Conservation (phyloP, 37 sponge, comb jelly and placozoan species). For the Dysidea cf. avara region DNA sequence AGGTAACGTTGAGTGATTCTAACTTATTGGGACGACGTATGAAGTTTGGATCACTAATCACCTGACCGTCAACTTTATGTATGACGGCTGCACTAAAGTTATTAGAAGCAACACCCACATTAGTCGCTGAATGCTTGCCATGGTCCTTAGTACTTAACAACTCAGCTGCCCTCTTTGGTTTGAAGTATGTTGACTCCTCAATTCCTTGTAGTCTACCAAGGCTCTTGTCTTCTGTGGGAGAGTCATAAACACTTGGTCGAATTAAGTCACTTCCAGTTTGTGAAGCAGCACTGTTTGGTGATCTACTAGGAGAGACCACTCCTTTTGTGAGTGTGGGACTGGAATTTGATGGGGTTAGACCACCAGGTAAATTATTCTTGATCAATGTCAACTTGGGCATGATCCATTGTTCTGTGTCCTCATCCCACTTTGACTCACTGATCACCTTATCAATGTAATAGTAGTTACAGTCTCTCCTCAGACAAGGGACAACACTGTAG, state of each 20-base stretch:
- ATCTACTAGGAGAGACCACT: too few relatives aligned
- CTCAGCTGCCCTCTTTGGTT: constrained; percentile 71
- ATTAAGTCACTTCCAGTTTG: not conserved
- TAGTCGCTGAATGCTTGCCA: too few relatives aligned
- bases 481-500: constrained; percentile 58
- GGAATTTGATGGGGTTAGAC: too few relatives aligned
- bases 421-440: constrained; percentile 66
- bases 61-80: constrained; percentile 24
- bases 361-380: constrained; percentile 25
- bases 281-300: too few relatives aligned
- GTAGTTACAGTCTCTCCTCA: constrained; percentile 97
- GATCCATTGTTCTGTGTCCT: constrained; percentile 65
- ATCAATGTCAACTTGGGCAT: constrained; percentile 55
- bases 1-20: constrained; percentile 18
- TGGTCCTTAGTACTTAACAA: constrained; percentile 57
- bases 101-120: too few relatives aligned
- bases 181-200: constrained; percentile 73
- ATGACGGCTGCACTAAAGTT: constrained; percentile 43
- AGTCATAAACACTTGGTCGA: not conserved
- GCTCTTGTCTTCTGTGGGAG: constrained; percentile 18
- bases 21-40: constrained; percentile 29
- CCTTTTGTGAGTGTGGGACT: too few relatives aligned
- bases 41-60: constrained; percentile 23
- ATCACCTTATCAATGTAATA: constrained; percentile 86
- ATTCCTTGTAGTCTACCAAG: constrained; percentile 21